These are phyloP conservation scores for Glomeris marginata DNA, from an alignment of 2,888 invertebrate species.

Conservation along the genomic window DNA sequence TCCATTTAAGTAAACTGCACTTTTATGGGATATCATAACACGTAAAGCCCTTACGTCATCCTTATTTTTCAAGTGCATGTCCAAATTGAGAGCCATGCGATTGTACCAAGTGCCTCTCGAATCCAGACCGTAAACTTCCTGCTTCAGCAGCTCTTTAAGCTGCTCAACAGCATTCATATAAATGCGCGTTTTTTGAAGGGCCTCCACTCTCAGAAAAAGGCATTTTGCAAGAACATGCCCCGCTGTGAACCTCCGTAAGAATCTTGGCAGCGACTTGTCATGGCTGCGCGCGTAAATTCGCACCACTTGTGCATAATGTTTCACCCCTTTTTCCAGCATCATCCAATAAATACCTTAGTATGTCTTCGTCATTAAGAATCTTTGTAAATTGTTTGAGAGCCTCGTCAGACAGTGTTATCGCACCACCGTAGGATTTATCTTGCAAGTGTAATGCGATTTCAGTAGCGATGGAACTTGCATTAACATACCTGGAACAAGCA, in stretches of 20 bases:
- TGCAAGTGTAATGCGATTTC: conserved; percentile 17
- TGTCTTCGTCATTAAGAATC: too few relatives aligned
- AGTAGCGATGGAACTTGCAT: conserved; percentile 15
- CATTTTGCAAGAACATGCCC: conserved; percentile 32
- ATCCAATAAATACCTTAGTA: too few relatives aligned
- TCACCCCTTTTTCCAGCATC: too few relatives aligned
- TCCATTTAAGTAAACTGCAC: too few relatives aligned
- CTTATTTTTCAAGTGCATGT: too few relatives aligned
- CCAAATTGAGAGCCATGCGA: too few relatives aligned
- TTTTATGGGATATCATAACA: too few relatives aligned
- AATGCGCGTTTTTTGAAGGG: conserved; percentile 32
- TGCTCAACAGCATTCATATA: conserved; percentile 42
- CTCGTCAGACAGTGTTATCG: conserved; percentile 5
- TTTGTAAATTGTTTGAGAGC: too few relatives aligned
- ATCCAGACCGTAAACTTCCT: conserved; percentile 35
- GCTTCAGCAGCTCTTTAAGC: conserved; percentile 37
- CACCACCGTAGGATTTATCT: conserved; percentile 12
- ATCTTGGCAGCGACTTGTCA: conserved; percentile 32
- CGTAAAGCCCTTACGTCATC: too few relatives aligned
- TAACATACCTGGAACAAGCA: conserved; percentile 22
- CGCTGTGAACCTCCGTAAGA: conserved; percentile 44
- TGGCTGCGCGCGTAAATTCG: too few relatives aligned
- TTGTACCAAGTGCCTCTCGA: conserved; percentile 35
- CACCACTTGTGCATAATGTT: conserved; percentile 18
- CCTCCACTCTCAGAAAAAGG: conserved; percentile 32